These are phyloP conservation scores for Choreutis nemorana DNA, from an alignment of 2,888 invertebrate species.

Conservation along the genomic window DNA sequence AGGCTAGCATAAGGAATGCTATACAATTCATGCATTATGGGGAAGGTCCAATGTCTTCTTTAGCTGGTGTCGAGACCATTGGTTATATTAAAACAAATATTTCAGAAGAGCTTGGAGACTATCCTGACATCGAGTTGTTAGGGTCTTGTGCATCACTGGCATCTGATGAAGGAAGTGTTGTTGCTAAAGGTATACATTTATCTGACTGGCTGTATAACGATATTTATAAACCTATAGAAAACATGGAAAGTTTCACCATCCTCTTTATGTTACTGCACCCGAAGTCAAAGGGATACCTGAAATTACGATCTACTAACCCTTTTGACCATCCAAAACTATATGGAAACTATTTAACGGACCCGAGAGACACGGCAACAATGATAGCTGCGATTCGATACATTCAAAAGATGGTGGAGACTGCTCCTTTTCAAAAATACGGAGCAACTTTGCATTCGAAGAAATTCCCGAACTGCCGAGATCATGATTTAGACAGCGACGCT, in stretches of 20 bases:
- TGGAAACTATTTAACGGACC: slow-evolving; percentile 75
- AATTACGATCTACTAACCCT: slow-evolving; percentile 70
- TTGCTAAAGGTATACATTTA: slow-evolving; percentile 42
- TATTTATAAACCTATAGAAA: slow-evolving; percentile 42
- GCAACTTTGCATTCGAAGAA: slow-evolving; percentile 59
- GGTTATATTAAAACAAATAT: slow-evolving; percentile 67
- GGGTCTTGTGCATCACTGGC: slow-evolving; percentile 65
- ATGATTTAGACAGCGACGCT: slow-evolving; percentile 61
- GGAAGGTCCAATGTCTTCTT: slow-evolving; percentile 58
- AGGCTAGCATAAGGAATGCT: slow-evolving; percentile 31
- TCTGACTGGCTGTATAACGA: slow-evolving; percentile 46
- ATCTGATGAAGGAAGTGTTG: slow-evolving; percentile 57
- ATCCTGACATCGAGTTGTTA: slow-evolving; percentile 72
- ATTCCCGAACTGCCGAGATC: slow-evolving; percentile 62
- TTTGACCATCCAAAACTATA: slow-evolving; percentile 71
- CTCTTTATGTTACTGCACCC: slow-evolving; percentile 68
- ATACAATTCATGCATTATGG: slow-evolving; percentile 42
- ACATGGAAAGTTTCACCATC: slow-evolving; percentile 49
- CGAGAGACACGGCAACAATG: slow-evolving; percentile 66
- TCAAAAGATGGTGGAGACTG: slow-evolving; percentile 61
- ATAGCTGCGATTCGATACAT: slow-evolving; percentile 68
- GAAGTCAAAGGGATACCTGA: slow-evolving; percentile 70
- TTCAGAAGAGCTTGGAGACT: slow-evolving; percentile 56
- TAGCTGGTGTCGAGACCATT: slow-evolving; percentile 67
- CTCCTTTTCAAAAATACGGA: slow-evolving; percentile 68